Evolutionary conservation across 53 echinoderm and acorn worm species (phyloP).

Genomic region (Antedon mediterranea): DNA sequence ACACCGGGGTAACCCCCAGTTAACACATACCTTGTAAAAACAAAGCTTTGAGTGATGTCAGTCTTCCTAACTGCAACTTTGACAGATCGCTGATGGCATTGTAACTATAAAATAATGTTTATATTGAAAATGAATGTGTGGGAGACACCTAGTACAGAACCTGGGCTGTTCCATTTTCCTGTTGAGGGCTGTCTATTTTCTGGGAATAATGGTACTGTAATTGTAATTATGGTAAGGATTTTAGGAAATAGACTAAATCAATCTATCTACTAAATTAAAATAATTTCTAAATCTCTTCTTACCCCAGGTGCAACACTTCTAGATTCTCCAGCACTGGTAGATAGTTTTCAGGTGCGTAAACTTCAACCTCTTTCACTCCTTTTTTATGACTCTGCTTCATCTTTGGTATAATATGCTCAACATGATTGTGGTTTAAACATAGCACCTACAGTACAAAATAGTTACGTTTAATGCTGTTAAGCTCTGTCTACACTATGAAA

Average conservation of each 20-base stretch:
- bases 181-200: no score
- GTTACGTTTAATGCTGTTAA: no score
- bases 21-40: slow-evolving; percentile 65
- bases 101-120: slow-evolving; percentile 30
- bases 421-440: slow-evolving; percentile 91
- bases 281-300: not conserved
- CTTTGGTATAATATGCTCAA: slow-evolving; percentile 69
- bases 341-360: slow-evolving; percentile 48
- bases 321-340: slow-evolving; percentile 83
- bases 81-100: slow-evolving; percentile 89
- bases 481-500: no score
- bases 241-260: no score
- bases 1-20: no score
- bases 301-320: slow-evolving; percentile 95
- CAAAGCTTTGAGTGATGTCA: slow-evolving; percentile 87
- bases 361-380: slow-evolving; percentile 27
- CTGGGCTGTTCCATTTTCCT: no score
- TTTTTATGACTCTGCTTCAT: slow-evolving; percentile 37
- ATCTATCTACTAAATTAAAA: no score
- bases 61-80: slow-evolving; percentile 61
- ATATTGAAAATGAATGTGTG: no score
- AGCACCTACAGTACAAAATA: slow-evolving; percentile 35
- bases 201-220: no score
- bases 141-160: no score
- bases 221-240: no score